Evolutionary conservation across 2,113 vertebrate species (phyloP).

Genomic region (Sphaerodactylus townsendi): DNA sequence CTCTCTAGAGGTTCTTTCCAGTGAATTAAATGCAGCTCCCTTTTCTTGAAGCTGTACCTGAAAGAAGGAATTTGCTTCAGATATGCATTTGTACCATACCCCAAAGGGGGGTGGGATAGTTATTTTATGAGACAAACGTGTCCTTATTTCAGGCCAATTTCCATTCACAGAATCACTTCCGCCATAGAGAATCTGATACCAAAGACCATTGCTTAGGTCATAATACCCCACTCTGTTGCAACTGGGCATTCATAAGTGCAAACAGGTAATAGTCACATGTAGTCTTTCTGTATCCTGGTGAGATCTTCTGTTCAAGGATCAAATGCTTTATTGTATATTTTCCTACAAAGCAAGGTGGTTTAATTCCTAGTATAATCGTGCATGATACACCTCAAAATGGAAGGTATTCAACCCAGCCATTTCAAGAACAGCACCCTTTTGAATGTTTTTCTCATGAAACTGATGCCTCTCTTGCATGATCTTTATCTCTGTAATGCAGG

Average conservation of each 20-base stretch:
- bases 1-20: neutral
- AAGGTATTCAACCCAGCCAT: constrained; percentile 47
- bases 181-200: neutral
- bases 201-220: neutral
- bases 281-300: constrained; percentile 26
- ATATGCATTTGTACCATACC: neutral
- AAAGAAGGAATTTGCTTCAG: neutral
- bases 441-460: constrained; percentile 32
- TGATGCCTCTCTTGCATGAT: constrained; percentile 28
- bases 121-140: neutral
- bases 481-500: constrained; percentile 61
- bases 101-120: constrained; percentile 17
- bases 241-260: constrained; percentile 41
- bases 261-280: constrained; percentile 58
- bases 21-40: neutral
- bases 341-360: constrained; percentile 39
- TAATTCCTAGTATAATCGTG: constrained; percentile 45
- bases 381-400: constrained; percentile 24
- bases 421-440: constrained; percentile 32
- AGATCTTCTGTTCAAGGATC: constrained; percentile 27
- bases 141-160: constrained; percentile 11
- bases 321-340: constrained; percentile 45
- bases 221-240: constrained; percentile 25
- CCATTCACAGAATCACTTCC: constrained; percentile 12
- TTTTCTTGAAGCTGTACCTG: neutral